These are phyloP conservation scores for Ennomos fuscantarius DNA, from an alignment of 2,888 invertebrate species.

Conservation along the genomic window DNA sequence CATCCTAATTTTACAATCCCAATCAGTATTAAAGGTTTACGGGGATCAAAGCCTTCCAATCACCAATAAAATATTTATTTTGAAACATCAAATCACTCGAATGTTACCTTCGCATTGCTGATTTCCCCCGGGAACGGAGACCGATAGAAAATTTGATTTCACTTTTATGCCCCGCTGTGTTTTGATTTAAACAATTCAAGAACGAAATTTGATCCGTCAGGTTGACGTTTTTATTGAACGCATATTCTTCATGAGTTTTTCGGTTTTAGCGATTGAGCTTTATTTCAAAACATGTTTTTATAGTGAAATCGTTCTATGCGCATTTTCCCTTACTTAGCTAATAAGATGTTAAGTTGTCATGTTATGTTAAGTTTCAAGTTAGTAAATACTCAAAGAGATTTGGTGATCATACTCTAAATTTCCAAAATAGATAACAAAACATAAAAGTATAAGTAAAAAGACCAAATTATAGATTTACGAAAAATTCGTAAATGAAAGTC, in stretches of 20 bases:
- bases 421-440: no score
- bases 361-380: no score
- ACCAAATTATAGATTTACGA: no score
- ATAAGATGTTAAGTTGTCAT: no score
- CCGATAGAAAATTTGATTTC: conserved; percentile 64
- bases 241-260: not conserved
- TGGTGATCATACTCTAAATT: no score
- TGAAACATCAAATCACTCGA: conserved; percentile 63
- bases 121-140: conserved; percentile 65
- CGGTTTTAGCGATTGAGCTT: not conserved
- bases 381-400: no score
- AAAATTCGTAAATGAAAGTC: no score
- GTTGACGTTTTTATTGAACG: conserved; percentile 11
- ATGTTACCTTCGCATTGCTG: conserved; percentile 50
- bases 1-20: conserved; percentile 12
- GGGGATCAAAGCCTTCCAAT: conserved; percentile 55
- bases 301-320: no score
- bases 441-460: no score
- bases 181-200: conserved; percentile 49
- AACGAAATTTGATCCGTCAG: conserved; percentile 18
- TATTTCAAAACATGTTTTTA: no score
- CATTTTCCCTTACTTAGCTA: no score
- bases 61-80: conserved; percentile 69
- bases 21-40: conserved; percentile 60
- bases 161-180: conserved; percentile 57